Percentiles rank a stretch among this genome's conserved stretches.
Evolutionary conservation across 2,113 vertebrate species (phyloP).

Genomic region (Microcebus tavaratra): DNA sequence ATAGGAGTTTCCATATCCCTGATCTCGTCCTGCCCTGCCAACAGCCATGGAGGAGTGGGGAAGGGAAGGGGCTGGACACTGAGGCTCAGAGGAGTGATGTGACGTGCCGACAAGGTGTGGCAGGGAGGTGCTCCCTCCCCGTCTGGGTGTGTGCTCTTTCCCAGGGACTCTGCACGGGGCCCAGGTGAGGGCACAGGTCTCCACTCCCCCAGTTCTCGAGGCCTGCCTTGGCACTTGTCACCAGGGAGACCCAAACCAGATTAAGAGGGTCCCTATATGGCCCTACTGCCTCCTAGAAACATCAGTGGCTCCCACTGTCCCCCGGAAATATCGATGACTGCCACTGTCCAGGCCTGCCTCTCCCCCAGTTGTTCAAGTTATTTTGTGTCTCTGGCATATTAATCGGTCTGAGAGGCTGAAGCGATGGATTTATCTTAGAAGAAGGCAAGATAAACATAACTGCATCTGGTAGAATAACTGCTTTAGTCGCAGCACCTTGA

Average conservation of each 20-base stretch:
- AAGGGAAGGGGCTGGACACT: neutral
- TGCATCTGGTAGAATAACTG: constrained; percentile 14
- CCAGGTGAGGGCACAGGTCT: neutral
- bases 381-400: constrained; percentile 52
- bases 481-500: constrained; percentile 3
- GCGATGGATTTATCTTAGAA: constrained; percentile 11
- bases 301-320: neutral
- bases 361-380: neutral
- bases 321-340: neutral
- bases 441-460: constrained; percentile 30
- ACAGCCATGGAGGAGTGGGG: neutral
- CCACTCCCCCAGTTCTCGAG: too few relatives aligned
- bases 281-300: neutral
- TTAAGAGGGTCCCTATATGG: neutral
- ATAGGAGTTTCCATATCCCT: neutral
- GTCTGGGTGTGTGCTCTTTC: too few relatives aligned
- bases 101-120: accelerated
- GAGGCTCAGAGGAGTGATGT: neutral
- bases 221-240: neutral
- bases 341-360: neutral
- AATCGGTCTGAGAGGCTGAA: neutral
- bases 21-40: neutral
- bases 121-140: accelerated
- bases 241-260: neutral
- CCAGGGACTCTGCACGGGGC: too few relatives aligned